Percentiles rank a stretch among this genome's conserved stretches.
Evolutionary conservation across 2,888 invertebrate genomes (phyloP).

Genomic region (Cheilosia impressa): DNA sequence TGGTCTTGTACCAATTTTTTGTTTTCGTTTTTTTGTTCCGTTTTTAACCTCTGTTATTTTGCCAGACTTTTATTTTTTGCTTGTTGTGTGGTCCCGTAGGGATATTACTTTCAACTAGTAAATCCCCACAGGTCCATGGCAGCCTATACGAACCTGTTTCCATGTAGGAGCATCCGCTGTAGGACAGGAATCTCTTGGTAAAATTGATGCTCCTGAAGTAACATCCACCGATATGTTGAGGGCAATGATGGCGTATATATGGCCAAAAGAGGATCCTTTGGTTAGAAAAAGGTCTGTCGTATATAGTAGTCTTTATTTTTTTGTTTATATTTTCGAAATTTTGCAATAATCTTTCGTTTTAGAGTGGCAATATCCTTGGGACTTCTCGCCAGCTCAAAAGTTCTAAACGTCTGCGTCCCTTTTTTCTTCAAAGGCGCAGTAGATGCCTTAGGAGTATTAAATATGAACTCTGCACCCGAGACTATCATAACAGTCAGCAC

Average conservation of each 20-base stretch:
- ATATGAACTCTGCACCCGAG: constrained; percentile 91
- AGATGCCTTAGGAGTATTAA: constrained; percentile 92
- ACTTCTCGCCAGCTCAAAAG: constrained; percentile 91
- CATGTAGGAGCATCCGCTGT: constrained; percentile 91
- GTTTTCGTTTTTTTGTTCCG: constrained; percentile 53
- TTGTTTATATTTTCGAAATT: not conserved
- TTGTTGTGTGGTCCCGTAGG: constrained; percentile 83
- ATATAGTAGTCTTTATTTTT: not conserved
- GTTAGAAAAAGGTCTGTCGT: constrained; percentile 80
- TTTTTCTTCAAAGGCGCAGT: constrained; percentile 97
- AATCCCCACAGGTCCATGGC: constrained; percentile 82
- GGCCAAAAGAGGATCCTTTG: constrained; percentile 91
- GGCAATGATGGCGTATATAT: constrained; percentile 95
- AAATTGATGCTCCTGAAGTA: constrained; percentile 86
- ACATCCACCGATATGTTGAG: constrained; percentile 91
- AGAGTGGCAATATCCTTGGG: constrained; percentile 94
- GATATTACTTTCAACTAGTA: constrained; percentile 82
- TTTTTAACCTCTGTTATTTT: constrained; percentile 36
- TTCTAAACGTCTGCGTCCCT: constrained; percentile 96
- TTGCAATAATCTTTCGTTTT: constrained; percentile 85
- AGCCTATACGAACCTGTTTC: constrained; percentile 90
- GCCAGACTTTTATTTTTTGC: constrained; percentile 77
- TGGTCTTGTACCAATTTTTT: constrained; percentile 21
- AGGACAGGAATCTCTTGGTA: constrained; percentile 85
- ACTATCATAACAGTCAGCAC: constrained; percentile 91